phyloP scores from a whole-genome alignment of 2,113 vertebrate species.

The Nothobranchius kuhntae region DNA sequence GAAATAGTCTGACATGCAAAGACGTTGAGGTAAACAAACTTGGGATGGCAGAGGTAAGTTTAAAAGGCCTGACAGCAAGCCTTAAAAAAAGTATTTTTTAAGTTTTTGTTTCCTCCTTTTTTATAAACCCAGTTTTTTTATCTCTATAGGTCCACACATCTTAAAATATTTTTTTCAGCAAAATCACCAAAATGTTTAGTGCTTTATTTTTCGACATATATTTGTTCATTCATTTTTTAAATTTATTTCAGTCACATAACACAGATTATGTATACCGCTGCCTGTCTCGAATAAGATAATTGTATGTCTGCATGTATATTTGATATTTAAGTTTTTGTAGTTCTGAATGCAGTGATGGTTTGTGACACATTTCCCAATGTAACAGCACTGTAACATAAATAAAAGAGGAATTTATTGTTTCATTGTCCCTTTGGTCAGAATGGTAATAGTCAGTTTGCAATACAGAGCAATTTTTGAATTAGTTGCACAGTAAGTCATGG shows the following conservation, averaged over 20 bases:
- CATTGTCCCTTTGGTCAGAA: no score
- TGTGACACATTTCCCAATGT: no score
- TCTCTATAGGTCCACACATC: conserved; percentile 15
- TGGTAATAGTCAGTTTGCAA: no score
- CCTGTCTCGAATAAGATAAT: neutral
- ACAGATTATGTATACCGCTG: neutral
- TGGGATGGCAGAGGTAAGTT: conserved; percentile 60
- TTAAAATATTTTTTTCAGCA: neutral
- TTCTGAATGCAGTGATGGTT: no score
- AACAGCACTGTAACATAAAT: no score
- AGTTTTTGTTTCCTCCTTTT: conserved; percentile 7
- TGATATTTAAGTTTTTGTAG: no score
- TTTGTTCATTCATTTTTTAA: no score
- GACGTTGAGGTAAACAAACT: conserved; percentile 67
- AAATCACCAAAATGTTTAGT: neutral
- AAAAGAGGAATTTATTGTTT: no score
- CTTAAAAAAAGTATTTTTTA: conserved; percentile 13
- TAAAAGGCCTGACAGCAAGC: conserved; percentile 39
- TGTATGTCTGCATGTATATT: no score
- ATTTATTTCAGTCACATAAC: neutral
- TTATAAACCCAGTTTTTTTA: conserved; percentile 10
- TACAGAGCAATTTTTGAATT: no score
- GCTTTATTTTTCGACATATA: neutral
- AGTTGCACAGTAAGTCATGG: no score
- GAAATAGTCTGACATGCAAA: conserved; percentile 58